Evolutionary conservation across 2,888 invertebrate genomes (phyloP).

Genomic region (Dicyrtomina minuta): DNA sequence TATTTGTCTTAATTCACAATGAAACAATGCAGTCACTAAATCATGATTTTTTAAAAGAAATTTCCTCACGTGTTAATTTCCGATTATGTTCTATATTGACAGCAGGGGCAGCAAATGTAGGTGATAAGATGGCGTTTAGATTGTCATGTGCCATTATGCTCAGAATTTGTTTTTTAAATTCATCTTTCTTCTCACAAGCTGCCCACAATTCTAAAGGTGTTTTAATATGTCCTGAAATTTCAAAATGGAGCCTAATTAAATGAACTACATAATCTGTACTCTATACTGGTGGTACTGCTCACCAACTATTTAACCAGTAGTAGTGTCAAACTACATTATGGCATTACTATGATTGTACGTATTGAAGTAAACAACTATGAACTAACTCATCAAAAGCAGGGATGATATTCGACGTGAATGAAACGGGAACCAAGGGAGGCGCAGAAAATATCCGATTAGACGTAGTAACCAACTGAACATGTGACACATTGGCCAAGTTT

Average conservation of each 20-base stretch:
- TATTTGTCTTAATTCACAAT: no score
- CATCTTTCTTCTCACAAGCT: slow-evolving; percentile 27
- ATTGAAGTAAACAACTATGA: background rate
- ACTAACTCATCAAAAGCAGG: background rate
- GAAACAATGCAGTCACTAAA: no score
- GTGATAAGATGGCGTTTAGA: slow-evolving; percentile 56
- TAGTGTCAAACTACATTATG: no score
- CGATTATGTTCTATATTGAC: slow-evolving; percentile 40
- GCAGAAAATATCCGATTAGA: background rate
- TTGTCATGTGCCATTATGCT: slow-evolving; percentile 35
- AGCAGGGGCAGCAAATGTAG: slow-evolving; percentile 55
- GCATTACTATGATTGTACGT: no score
- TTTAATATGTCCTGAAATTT: slow-evolving; percentile 26
- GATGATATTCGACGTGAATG: slow-evolving; percentile 1
- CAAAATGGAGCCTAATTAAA: background rate
- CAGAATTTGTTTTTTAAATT: slow-evolving; percentile 19
- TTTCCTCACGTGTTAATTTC: slow-evolving; percentile 39
- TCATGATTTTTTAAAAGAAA: no score
- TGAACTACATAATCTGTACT: no score
- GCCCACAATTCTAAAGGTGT: slow-evolving; percentile 37
- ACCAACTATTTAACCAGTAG: background rate
- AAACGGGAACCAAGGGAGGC: background rate
- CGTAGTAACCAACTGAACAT: background rate
- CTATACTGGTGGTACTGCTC: background rate
- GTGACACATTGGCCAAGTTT: slow-evolving; percentile 27